These are phyloP conservation scores for Varecia variegata DNA, from an alignment of 2,797 vertebrate genomes.

Conservation along the genomic window DNA sequence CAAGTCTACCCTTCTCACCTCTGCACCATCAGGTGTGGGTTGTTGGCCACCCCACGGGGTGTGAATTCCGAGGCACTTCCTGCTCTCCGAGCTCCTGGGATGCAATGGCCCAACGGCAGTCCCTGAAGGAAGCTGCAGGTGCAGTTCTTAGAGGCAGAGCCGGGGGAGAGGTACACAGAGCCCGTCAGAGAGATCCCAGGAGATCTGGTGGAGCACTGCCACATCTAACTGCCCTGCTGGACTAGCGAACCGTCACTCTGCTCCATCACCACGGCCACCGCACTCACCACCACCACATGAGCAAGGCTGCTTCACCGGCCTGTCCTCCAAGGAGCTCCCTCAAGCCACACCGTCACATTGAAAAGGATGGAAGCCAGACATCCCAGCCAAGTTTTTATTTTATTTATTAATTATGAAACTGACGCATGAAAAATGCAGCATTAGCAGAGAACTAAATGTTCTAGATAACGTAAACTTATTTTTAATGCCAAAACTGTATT, in stretches of 20 bases:
- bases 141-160: background rate
- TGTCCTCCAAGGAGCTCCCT: background rate
- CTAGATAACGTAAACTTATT: background rate
- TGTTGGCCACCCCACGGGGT: background rate
- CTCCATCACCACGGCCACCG: accelerated
- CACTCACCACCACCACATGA: background rate
- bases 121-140: background rate
- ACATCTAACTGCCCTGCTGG: background rate
- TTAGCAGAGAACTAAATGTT: background rate
- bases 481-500: background rate
- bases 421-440: background rate
- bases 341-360: background rate
- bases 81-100: background rate
- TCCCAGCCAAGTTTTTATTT: background rate
- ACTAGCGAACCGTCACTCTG: background rate
- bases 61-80: background rate
- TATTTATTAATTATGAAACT: background rate
- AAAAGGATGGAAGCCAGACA: background rate
- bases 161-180: background rate
- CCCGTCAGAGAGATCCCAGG: background rate
- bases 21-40: background rate
- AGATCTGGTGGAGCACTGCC: background rate
- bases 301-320: background rate
- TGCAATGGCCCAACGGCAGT: background rate
- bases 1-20: background rate